A percentile compares a stretch with the other conserved stretches of the same genome.
Evolutionary conservation across 2,888 invertebrate genomes (phyloP).

Genomic region (Hypomecis atomaria): DNA sequence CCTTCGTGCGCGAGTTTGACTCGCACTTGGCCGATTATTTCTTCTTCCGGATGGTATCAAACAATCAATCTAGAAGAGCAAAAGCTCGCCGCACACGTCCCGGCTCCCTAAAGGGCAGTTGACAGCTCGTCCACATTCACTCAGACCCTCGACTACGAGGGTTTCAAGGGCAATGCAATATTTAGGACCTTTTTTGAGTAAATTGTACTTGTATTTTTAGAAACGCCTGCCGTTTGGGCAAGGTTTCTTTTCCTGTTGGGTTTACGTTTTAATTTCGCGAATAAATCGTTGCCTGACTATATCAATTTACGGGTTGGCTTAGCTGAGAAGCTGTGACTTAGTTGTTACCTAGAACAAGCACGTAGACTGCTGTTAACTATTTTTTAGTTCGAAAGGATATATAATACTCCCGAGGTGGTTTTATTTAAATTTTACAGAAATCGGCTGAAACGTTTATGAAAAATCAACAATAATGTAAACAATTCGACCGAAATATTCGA

Average conservation of each 20-base stretch:
- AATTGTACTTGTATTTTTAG: constrained; percentile 18
- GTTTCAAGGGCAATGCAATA: constrained; percentile 7
- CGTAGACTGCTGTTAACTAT: no score
- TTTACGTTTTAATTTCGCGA: not conserved
- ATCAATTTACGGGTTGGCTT: no score
- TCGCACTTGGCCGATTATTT: no score
- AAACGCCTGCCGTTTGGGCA: not conserved
- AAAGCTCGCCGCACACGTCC: constrained; percentile 3
- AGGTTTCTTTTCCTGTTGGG: not conserved
- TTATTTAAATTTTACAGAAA: no score
- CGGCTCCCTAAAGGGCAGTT: constrained; percentile 14
- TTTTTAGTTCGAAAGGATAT: no score
- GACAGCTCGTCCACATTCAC: constrained; percentile 14
- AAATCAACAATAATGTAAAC: no score
- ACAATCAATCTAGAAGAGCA: not conserved
- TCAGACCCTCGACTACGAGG: constrained; percentile 6
- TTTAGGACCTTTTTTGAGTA: constrained; percentile 11
- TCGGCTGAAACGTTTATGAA: no score
- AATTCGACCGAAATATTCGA: no score
- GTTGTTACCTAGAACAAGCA: no score
- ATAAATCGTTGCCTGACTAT: not conserved
- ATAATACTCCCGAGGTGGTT: no score
- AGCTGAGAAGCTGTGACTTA: no score
- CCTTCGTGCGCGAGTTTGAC: no score
- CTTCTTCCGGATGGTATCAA: not conserved